These are phyloP conservation scores for Ylistrum balloti DNA, from an alignment of 1,140 invertebrate species.

Conservation along the genomic window DNA sequence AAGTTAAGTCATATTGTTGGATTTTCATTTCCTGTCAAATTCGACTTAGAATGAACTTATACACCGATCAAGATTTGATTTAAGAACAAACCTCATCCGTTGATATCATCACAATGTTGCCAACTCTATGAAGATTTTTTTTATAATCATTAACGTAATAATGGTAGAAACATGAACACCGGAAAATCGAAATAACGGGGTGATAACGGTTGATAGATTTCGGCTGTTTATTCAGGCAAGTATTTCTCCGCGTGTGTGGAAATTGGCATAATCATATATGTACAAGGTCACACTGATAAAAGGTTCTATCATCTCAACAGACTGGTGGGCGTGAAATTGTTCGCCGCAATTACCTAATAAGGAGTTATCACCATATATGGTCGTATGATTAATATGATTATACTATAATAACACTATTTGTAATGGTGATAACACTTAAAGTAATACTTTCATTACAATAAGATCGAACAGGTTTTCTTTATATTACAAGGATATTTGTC, in stretches of 20 bases:
- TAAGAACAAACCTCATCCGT: too few relatives aligned
- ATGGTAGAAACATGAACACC: neutral
- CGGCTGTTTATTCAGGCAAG: neutral
- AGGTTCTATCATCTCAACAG: neutral
- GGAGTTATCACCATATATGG: neutral
- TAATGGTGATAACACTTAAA: too few relatives aligned
- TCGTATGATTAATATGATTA: neutral
- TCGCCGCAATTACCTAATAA: neutral
- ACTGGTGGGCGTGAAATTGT: neutral
- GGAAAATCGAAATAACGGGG: neutral
- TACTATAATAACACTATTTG: neutral
- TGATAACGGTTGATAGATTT: conserved; percentile 18
- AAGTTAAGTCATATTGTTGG: neutral
- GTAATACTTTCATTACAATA: too few relatives aligned
- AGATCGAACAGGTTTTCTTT: too few relatives aligned
- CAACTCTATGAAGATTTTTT: neutral
- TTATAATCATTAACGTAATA: neutral
- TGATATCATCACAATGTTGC: neutral
- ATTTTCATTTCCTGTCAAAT: neutral
- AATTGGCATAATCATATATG: conserved; percentile 28
- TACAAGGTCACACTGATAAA: neutral
- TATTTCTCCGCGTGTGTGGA: conserved; percentile 4
- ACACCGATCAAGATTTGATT: too few relatives aligned
- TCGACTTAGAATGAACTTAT: neutral
- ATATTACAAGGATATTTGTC: too few relatives aligned